phyloP scores from a whole-genome alignment of 2,113 vertebrate genomes.

The Cepphus grylle region DNA sequence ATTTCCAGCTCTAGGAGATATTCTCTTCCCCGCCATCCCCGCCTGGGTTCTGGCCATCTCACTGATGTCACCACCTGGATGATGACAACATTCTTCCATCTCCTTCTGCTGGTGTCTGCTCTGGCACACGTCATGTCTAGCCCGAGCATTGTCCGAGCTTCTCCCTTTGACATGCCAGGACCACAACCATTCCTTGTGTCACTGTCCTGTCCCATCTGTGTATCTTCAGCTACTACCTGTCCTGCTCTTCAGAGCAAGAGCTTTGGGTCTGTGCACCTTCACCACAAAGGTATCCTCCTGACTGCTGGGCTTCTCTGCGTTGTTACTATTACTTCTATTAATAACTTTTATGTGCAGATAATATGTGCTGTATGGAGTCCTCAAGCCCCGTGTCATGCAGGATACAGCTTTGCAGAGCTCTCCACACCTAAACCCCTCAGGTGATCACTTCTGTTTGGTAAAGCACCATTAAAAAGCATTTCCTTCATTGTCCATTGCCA shows the following conservation, averaged over 20 bases:
- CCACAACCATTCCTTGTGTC: background rate
- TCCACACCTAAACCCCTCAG: background rate
- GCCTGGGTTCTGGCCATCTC: background rate
- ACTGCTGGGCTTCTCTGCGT: background rate
- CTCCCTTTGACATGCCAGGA: background rate
- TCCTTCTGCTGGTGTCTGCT: background rate
- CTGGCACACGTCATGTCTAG: background rate
- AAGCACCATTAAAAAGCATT: background rate
- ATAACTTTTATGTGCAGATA: background rate
- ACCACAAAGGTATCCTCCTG: background rate
- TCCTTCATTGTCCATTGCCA: background rate
- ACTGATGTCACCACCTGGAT: background rate
- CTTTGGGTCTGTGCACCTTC: background rate
- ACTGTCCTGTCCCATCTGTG: background rate
- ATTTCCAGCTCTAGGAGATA: background rate
- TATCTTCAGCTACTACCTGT: background rate
- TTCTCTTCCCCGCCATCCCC: background rate
- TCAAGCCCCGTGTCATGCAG: background rate
- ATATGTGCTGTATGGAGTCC: background rate
- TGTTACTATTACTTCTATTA: background rate
- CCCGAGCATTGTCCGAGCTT: background rate
- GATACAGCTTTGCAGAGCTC: background rate
- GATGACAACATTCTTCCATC: background rate
- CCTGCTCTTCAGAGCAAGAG: background rate
- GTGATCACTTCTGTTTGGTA: background rate